Evolutionary conservation across 2,113 vertebrate species (phyloP), one percentile per base, ranked within the genome.

Genomic region (Misgurnus mizolepis): DNA sequence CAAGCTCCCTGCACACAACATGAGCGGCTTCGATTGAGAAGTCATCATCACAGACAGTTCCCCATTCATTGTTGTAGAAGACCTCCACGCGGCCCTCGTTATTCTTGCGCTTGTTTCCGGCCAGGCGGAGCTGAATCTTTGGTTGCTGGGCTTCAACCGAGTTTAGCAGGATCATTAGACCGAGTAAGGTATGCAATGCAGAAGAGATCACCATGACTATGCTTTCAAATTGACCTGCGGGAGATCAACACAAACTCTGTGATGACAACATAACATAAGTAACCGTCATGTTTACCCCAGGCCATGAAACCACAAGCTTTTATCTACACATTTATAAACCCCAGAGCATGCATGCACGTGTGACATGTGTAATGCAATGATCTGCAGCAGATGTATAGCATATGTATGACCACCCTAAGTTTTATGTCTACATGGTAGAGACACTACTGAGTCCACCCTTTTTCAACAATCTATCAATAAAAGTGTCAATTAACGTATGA

Each of bases 41-140:
- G 88, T 99, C 96, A 0, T 99, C 98, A 0, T 98, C 97, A 0
- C 97, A 98, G 53, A 98, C 94, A 0, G 98, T 98, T 64, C 98
- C 98, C 98, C 98, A 99, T 85, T 94, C 93, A 0, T 94, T 93
- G 0, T 91, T 77, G 74, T 98, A 96, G 80, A 92, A 94, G 47
- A 99, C 91, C 82, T 99, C 98, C 84, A 98, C 85, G 0, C 98
- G 90, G n/a, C 98, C 98, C 83, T 99, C 96, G 0, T 95, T 94
- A 85, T 95, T 93, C 67, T 96, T 98, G 67, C 93, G 92, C 80
- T 97, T 98, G 85, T 95, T 92, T 40, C 97, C 97, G 0, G 92
- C 92, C 7, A 99, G 91, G n/a, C 98, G 92, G 56, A 98, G 87
- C 84, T 96, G 95, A 87, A 97, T 94, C 39, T 87, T 90, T 43